Evolutionary conservation across 2,888 invertebrate species (phyloP).

Genomic region (Dolichopus griseipennis): DNA sequence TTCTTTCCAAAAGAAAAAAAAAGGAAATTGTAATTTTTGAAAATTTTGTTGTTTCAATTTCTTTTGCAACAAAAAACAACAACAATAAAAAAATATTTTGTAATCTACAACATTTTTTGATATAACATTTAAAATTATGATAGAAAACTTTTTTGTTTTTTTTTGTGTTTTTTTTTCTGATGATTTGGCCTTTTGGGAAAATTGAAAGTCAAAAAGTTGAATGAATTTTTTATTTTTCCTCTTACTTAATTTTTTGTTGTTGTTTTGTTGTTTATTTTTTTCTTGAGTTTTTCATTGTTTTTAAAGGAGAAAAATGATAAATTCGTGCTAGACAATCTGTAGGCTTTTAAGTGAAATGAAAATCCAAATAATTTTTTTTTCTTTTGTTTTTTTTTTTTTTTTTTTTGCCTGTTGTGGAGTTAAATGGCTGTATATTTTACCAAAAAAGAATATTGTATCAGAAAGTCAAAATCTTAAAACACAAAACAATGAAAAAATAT

Average conservation of each 20-base stretch:
- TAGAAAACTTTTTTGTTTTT: neutral
- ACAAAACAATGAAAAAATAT: no score
- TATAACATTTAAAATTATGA: neutral
- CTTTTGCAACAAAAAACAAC: neutral
- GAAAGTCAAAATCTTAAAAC: no score
- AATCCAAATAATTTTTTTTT: neutral
- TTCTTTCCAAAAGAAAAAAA: no score
- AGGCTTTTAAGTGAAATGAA: neutral
- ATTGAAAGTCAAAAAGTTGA: constrained; percentile 3
- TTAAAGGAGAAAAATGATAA: neutral
- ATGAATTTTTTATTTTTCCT: neutral
- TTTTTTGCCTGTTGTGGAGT: neutral
- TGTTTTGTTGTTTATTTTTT: no score
- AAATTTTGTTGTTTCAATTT: neutral
- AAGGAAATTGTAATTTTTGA: no score
- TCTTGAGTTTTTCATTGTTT: no score
- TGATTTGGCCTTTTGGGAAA: constrained; percentile 6
- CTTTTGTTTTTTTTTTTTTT: neutral
- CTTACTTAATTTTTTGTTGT: neutral
- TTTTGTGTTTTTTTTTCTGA: neutral
- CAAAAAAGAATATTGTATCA: no score
- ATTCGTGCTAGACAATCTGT: neutral
- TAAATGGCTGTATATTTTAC: neutral
- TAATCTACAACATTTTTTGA: neutral
- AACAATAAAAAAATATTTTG: neutral